Percentiles rank a stretch among this genome's conserved stretches.
Evolutionary conservation across 2,888 invertebrate species (phyloP).

Genomic region (Dynastes grantii): DNA sequence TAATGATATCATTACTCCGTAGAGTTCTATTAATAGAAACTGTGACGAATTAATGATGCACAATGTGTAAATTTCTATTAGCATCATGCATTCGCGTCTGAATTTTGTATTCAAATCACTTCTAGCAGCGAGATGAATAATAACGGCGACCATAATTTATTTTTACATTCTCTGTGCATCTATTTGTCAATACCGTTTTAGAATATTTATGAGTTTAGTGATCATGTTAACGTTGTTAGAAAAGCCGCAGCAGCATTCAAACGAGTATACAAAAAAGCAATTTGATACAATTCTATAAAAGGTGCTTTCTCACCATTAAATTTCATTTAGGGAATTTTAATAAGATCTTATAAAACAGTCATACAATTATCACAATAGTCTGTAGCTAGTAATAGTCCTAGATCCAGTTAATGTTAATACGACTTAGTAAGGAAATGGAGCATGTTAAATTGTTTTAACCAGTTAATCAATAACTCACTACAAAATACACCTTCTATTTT

Average conservation of each 20-base stretch:
- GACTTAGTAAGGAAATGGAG: too few species aligned
- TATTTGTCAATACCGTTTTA: conserved; percentile 37
- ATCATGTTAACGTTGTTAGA: conserved; percentile 13
- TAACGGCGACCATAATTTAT: conserved; percentile 32
- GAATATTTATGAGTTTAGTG: conserved; percentile 40
- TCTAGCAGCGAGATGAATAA: conserved; percentile 32
- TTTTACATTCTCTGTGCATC: conserved; percentile 27
- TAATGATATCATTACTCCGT: not conserved
- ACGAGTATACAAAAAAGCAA: not conserved
- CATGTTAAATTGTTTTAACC: too few species aligned
- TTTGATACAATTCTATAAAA: not conserved
- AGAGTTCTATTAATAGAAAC: conserved; percentile 18
- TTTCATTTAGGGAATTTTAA: too few species aligned
- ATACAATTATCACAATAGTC: too few species aligned
- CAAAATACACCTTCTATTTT: too few species aligned
- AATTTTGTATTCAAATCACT: conserved; percentile 31
- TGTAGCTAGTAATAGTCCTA: too few species aligned
- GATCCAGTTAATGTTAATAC: too few species aligned
- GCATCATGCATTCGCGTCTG: conserved; percentile 11
- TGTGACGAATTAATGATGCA: conserved; percentile 23
- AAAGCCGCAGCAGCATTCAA: not conserved
- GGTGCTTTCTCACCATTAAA: not conserved
- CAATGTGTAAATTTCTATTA: conserved; percentile 11
- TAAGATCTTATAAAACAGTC: too few species aligned
- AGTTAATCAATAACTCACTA: too few species aligned